These are phyloP conservation scores for Kryptolebias marmoratus DNA, from an alignment of 2,113 vertebrate genomes.

Conservation along the genomic window DNA sequence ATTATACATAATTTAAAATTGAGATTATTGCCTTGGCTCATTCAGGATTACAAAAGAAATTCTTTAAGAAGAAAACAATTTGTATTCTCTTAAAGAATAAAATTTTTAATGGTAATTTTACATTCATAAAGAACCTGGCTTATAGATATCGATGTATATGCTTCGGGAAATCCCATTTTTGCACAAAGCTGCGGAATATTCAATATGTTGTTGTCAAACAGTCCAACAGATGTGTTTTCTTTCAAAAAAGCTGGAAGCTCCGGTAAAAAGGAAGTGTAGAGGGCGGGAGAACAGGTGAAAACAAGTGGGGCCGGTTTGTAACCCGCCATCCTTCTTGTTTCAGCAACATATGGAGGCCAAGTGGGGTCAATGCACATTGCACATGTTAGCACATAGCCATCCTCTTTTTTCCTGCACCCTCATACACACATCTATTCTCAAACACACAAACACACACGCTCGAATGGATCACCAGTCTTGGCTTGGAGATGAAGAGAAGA, in stretches of 20 bases:
- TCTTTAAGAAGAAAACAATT: constrained; percentile 22
- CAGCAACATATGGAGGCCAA: constrained; percentile 72
- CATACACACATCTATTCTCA: constrained; percentile 19
- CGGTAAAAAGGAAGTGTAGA: constrained; percentile 45
- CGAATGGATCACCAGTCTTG: constrained; percentile 66
- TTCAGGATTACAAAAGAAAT: constrained; percentile 43
- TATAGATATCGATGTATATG: background rate
- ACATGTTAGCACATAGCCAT: constrained; percentile 57
- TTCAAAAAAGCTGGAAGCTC: constrained; percentile 12
- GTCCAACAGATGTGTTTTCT: constrained; percentile 58
- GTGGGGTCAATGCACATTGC: constrained; percentile 66
- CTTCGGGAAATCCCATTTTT: constrained; percentile 4
- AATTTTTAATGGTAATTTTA: constrained; percentile 7
- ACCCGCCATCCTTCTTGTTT: constrained; percentile 54
- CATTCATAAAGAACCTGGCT: background rate
- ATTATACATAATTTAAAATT: constrained; percentile 51
- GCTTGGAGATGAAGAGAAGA: constrained; percentile 64
- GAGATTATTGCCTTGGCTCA: constrained; percentile 40
- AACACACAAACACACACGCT: constrained; percentile 38
- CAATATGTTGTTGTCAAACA: constrained; percentile 14
- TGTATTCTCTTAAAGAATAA: constrained; percentile 15
- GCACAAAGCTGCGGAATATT: background rate
- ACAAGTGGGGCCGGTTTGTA: constrained; percentile 49
- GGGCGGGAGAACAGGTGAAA: constrained; percentile 44
- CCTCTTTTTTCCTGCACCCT: constrained; percentile 15